A percentile compares a stretch with the other conserved stretches of the same genome.
Evolutionary conservation across 2,113 vertebrate species (phyloP).

Genomic region (Hystrix cristata): DNA sequence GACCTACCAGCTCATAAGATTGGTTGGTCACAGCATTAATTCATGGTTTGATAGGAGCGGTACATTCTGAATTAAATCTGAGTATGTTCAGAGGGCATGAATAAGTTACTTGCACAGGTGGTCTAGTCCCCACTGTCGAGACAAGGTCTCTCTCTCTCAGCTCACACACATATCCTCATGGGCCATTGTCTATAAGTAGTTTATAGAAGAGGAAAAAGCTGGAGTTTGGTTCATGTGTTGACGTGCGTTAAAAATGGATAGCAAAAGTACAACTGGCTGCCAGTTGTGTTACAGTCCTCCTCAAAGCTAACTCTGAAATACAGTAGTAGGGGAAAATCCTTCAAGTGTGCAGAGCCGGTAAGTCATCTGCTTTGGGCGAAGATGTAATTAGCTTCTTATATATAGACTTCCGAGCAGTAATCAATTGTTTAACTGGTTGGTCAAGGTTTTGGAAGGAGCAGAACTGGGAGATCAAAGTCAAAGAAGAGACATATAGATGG

Average conservation of each 20-base stretch:
- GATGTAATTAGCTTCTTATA: not conserved
- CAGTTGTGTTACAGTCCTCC: not conserved
- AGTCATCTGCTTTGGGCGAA: not conserved
- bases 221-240: not conserved
- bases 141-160: not conserved
- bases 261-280: not conserved
- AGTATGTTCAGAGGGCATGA: not conserved
- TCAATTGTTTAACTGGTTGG: not conserved
- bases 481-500: not conserved
- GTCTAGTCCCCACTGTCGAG: not conserved
- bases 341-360: not conserved
- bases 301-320: not conserved
- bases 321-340: not conserved
- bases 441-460: not conserved
- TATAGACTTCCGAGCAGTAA: not conserved
- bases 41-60: not conserved
- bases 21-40: not conserved
- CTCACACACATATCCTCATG: not conserved
- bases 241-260: not conserved
- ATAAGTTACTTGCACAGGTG: not conserved
- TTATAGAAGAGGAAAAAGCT: not conserved
- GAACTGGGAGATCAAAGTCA: not conserved
- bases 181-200: not conserved
- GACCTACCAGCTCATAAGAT: not conserved
- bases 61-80: conserved; percentile 34